Evolutionary conservation across 2,888 invertebrate genomes (phyloP).

Genomic region (Hanleya hanleyi): DNA sequence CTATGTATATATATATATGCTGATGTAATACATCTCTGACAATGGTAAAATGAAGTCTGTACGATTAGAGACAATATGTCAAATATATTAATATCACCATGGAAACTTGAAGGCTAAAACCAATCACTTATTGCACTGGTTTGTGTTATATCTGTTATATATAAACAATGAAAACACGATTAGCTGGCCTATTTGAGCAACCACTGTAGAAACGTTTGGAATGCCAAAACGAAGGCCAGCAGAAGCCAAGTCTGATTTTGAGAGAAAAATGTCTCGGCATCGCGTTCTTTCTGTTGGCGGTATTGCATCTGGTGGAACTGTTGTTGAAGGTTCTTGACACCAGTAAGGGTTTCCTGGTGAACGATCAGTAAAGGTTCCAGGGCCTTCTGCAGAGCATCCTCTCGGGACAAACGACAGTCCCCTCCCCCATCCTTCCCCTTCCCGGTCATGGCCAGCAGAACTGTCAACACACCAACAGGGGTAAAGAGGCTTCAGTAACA

Average conservation of each 20-base stretch:
- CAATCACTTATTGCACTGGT: too few species aligned
- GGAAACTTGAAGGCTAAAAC: too few species aligned
- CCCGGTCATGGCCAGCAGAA: background rate
- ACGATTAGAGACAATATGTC: too few species aligned
- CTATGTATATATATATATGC: too few species aligned
- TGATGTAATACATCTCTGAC: too few species aligned
- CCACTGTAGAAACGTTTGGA: conserved; percentile 59
- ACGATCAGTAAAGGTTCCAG: conserved; percentile 43
- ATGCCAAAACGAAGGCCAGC: conserved; percentile 46
- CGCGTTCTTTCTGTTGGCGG: background rate
- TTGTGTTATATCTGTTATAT: too few species aligned
- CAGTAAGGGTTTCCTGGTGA: conserved; percentile 51
- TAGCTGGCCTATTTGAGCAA: conserved; percentile 36
- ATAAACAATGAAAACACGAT: too few species aligned
- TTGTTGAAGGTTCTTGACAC: conserved; percentile 46
- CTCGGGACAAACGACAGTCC: conserved; percentile 6
- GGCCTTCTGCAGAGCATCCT: conserved; percentile 39
- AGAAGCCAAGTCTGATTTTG: conserved; percentile 47
- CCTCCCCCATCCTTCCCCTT: background rate
- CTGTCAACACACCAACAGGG: too few species aligned
- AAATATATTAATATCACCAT: too few species aligned
- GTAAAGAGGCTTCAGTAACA: too few species aligned
- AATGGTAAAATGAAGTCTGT: too few species aligned
- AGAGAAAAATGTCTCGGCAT: background rate
- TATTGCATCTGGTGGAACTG: conserved; percentile 34